Percentiles rank a stretch among this genome's conserved stretches.
Conservation (phyloP, 1,140 invertebrate genomes). For the Zaprionus nigranus region DNA sequence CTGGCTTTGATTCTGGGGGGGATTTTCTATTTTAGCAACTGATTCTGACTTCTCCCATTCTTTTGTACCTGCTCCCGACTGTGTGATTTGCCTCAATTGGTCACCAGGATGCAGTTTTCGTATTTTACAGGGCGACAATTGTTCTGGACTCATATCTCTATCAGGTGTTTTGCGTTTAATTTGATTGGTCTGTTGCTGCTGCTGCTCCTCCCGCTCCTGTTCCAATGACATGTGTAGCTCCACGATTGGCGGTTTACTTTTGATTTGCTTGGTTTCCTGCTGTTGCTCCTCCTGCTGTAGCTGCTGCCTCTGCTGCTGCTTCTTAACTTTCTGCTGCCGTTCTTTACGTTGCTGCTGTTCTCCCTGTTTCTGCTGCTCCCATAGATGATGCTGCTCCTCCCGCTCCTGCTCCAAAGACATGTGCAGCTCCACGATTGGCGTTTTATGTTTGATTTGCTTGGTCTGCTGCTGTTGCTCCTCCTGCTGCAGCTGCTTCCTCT, state of each 20-base stretch:
- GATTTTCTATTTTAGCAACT: not conserved
- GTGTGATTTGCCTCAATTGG: not conserved
- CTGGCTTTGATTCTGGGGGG: not conserved
- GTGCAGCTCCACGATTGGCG: too few species aligned
- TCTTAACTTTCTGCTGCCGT: too few species aligned
- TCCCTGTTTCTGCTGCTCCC: too few species aligned
- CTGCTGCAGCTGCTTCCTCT: too few species aligned
- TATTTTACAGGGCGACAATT: slow-evolving; percentile 11
- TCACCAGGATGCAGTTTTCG: slow-evolving; percentile 24
- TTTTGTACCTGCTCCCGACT: not conserved
- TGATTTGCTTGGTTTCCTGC: not conserved
- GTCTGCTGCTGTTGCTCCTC: too few species aligned
- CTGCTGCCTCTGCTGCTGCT: too few species aligned
- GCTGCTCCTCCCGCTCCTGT: slow-evolving; percentile 19
- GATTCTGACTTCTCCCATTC: not conserved
- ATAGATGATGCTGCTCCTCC: too few species aligned
- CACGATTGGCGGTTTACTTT: not conserved
- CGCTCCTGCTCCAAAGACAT: too few species aligned
- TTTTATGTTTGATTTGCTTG: too few species aligned
- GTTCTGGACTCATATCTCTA: slow-evolving; percentile 27
- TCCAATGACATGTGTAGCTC: slow-evolving; percentile 56
- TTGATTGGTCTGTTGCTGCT: not conserved
- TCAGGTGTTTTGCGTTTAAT: not conserved
- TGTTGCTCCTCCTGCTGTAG: not conserved
- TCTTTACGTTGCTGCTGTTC: too few species aligned